phyloP scores from a whole-genome alignment of 1,140 invertebrate species.

The Anastatus disparis region DNA sequence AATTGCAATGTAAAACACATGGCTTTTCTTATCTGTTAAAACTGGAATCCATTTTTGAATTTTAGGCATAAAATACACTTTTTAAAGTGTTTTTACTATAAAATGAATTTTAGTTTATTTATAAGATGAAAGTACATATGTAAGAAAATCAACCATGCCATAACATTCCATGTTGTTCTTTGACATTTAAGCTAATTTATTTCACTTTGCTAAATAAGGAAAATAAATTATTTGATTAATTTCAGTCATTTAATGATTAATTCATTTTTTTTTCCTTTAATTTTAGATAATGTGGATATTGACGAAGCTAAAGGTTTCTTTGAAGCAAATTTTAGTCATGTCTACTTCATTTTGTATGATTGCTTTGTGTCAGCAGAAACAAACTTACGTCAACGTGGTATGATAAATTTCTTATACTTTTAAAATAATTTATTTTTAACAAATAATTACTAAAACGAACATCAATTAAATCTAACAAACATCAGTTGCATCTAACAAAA shows the following conservation, averaged over 20 bases:
- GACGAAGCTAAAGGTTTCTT: slow-evolving; percentile 92
- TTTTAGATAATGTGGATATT: slow-evolving; percentile 90
- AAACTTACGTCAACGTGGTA: slow-evolving; percentile 92
- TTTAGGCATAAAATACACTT: neutral
- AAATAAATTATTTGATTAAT: neutral
- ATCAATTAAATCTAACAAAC: slow-evolving; percentile 13
- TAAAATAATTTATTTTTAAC: slow-evolving; percentile 15
- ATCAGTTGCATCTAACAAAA: neutral
- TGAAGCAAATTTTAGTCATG: slow-evolving; percentile 93
- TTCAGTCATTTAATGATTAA: slow-evolving; percentile 5
- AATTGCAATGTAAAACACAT: slow-evolving; percentile 16
- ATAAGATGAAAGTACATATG: neutral
- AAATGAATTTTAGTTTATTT: neutral
- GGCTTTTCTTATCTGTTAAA: neutral
- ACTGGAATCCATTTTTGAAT: neutral
- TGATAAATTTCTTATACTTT: slow-evolving; percentile 42
- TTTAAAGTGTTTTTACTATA: neutral
- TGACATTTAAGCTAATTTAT: neutral
- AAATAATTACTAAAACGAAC: slow-evolving; percentile 14
- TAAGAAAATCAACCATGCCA: neutral
- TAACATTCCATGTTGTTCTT: neutral
- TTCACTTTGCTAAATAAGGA: neutral
- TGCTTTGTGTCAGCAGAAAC: slow-evolving; percentile 91
- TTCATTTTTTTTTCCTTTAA: slow-evolving; percentile 51
- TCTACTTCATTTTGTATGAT: slow-evolving; percentile 95